phyloP scores from a whole-genome alignment of 1,140 invertebrate genomes.

The Papilio machaon region DNA sequence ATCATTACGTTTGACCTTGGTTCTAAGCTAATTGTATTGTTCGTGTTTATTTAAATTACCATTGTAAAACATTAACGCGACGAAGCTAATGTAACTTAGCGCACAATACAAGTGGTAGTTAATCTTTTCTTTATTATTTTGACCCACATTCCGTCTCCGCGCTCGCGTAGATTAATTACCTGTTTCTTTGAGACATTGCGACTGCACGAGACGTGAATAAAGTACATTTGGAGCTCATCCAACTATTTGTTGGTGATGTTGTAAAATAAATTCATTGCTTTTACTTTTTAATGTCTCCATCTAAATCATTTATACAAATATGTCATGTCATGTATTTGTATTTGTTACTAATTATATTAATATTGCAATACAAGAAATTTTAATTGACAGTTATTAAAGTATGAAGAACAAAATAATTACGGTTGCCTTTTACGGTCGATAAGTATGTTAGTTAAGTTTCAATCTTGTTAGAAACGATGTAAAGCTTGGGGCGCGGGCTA shows the following conservation, averaged over 20 bases:
- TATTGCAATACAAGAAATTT: not conserved
- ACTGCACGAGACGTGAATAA: conserved; percentile 56
- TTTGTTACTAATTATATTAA: not conserved
- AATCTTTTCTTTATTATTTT: conserved; percentile 41
- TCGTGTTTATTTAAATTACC: conserved; percentile 20
- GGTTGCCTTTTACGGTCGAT: conserved; percentile 45
- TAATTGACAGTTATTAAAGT: conserved; percentile 8
- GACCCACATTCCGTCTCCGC: conserved; percentile 51
- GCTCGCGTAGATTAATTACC: conserved; percentile 57
- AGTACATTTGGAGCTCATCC: conserved; percentile 50
- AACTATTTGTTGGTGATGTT: conserved; percentile 46
- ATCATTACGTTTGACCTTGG: conserved; percentile 26
- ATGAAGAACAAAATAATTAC: conserved; percentile 22
- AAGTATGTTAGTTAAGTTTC: conserved; percentile 54
- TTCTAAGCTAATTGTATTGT: conserved; percentile 28
- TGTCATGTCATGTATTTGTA: conserved; percentile 20
- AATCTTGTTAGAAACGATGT: conserved; percentile 69
- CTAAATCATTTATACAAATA: not conserved
- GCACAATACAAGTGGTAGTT: conserved; percentile 28
- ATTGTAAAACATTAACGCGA: not conserved
- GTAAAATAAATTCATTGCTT: conserved; percentile 12
- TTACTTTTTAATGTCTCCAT: conserved; percentile 13
- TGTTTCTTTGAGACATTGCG: conserved; percentile 55
- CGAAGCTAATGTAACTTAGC: not conserved
- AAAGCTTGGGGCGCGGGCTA: conserved; percentile 59